These are phyloP conservation scores for Delichon dasypus DNA, from an alignment of 2,797 vertebrate genomes.

Conservation along the genomic window DNA sequence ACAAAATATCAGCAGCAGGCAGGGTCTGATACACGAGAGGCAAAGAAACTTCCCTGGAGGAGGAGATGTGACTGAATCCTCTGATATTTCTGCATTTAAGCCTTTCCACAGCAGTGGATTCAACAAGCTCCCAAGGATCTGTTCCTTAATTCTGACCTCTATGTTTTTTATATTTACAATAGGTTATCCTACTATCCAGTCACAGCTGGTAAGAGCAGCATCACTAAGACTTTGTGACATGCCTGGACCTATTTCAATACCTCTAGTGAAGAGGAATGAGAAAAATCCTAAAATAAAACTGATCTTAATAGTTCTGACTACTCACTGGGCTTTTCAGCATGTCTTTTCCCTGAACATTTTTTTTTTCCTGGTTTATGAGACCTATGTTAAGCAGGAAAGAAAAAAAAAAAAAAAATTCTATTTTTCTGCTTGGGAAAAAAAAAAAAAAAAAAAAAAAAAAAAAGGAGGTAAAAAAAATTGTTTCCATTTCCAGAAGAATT, in stretches of 20 bases:
- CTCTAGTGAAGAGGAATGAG: neutral
- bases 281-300: neutral
- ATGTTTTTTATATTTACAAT: neutral
- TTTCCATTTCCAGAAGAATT: neutral
- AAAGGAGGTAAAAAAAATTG: neutral
- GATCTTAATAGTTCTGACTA: neutral
- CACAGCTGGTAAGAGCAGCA: neutral
- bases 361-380: neutral
- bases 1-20: neutral
- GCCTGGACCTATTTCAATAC: neutral
- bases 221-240: neutral
- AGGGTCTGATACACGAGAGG: neutral
- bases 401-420: neutral
- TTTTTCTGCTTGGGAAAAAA: neutral
- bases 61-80: neutral
- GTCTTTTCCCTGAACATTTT: neutral
- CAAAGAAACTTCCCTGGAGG: neutral
- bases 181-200: neutral
- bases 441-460: neutral
- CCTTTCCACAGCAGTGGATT: neutral
- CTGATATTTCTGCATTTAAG: neutral
- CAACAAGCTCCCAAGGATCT: neutral
- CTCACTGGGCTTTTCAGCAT: neutral
- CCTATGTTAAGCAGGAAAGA: rapidly evolving
- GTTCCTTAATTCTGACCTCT: neutral